Percentiles rank a stretch among this genome's conserved stretches.
These are phyloP conservation scores for Periplaneta americana DNA, from an alignment of 1,140 invertebrate species.

Conservation along the genomic window DNA sequence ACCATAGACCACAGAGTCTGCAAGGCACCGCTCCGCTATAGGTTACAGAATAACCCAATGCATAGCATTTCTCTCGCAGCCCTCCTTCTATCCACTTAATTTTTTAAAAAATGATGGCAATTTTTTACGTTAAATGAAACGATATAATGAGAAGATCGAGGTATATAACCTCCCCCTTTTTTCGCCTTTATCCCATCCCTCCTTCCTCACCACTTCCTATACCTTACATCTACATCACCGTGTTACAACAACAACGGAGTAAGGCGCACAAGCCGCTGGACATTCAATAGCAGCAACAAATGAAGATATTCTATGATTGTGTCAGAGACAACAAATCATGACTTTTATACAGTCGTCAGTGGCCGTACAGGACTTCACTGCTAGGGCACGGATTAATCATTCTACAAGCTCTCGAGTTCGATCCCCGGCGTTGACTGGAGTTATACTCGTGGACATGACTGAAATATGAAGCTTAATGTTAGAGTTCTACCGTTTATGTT, in stretches of 20 bases:
- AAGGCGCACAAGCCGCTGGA: not conserved
- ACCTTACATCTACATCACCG: not conserved
- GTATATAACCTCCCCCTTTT: not conserved
- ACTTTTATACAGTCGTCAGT: too few relatives aligned
- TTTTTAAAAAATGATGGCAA: slow-evolving; percentile 9
- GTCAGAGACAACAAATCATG: too few relatives aligned
- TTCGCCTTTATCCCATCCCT: not conserved
- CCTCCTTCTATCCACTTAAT: slow-evolving; percentile 8
- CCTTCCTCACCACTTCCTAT: not conserved
- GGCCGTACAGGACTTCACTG: too few relatives aligned
- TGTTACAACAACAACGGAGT: not conserved
- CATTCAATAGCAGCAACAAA: too few relatives aligned
- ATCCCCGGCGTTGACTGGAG: too few relatives aligned
- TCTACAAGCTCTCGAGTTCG: too few relatives aligned
- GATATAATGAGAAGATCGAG: not conserved
- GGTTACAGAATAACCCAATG: not conserved
- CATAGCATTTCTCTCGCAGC: not conserved
- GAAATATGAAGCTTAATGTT: too few relatives aligned
- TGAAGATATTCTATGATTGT: too few relatives aligned
- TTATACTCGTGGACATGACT: too few relatives aligned
- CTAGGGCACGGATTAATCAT: too few relatives aligned
- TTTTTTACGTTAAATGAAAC: slow-evolving; percentile 12
- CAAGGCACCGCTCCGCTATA: not conserved
- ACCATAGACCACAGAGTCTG: not conserved
- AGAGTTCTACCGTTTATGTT: too few relatives aligned